Evolutionary conservation across 2,797 vertebrate genomes (phyloP), one percentile per base, ranked within the genome.

Genomic region (Chloroceryle inda): DNA sequence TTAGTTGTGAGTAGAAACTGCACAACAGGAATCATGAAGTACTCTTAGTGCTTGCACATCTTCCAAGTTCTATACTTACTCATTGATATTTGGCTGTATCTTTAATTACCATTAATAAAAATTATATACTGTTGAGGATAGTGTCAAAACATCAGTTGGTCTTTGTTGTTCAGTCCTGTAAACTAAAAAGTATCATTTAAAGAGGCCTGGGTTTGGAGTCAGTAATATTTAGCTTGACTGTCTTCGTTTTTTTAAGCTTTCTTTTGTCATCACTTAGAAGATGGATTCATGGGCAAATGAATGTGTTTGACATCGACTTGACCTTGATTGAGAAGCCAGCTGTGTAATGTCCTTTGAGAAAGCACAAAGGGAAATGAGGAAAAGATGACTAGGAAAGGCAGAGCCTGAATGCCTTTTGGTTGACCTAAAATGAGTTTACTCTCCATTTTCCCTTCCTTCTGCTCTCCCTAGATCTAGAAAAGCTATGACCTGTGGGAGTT

Each of bases 321-420:
- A 62, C 77, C 84, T 91, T 78, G 76, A 72, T 20, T 31, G 50
- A 83, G 79, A 88, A 91, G 27, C 62, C 69, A 76, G 63, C 27
- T 69, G 62, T 88, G 49, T 53, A 81, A 85, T 47, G 27, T 44
- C 40, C 44, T 92, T 84, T 58, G 79, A 92, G 77, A 67, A 84
- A 94, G 69, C 37, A 89, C 58, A 81, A 55, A 94, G 79, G 53
- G 55, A 89, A 89, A 75, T 45, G 31, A 88, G n/a, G 66, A 85
- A 85, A 83, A 89, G 55, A 21, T 1, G 2, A 22, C 6, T 9
- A 78, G 62, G 35, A 69, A 83, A 55, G 52, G 33, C 52, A 69
- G 62, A 89, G 27, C 33, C 44, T 31, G 24, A 79, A 73, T 63
- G 33, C 10, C 37, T 90, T 94, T 64, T 61, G 33, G 21, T 47